Evolutionary conservation across 2,888 invertebrate genomes (phyloP).

Genomic region (Athripsodes cinereus): DNA sequence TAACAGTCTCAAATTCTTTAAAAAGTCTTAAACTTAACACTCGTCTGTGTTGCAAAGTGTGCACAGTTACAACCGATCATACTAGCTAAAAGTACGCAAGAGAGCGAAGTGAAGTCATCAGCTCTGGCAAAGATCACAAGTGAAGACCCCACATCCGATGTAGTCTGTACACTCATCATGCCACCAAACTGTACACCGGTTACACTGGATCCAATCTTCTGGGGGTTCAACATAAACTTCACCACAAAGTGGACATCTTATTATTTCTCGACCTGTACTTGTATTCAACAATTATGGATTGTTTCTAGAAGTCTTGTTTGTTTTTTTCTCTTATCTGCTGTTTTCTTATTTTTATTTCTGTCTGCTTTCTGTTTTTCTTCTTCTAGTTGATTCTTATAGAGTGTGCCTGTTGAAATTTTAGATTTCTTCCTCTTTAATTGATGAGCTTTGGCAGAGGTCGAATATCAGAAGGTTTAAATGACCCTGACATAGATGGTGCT

Average conservation of each 20-base stretch:
- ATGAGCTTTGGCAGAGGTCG: no score
- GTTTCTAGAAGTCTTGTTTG: no score
- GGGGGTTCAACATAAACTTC: not conserved
- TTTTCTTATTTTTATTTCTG: not conserved
- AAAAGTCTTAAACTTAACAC: no score
- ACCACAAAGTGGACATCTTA: not conserved
- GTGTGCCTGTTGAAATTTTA: not conserved
- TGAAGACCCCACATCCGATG: not conserved
- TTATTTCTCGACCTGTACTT: not conserved
- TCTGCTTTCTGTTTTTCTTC: not conserved
- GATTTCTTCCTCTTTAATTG: not conserved
- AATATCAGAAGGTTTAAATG: no score
- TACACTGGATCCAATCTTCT: not conserved
- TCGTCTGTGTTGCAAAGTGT: no score
- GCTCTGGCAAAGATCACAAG: not conserved
- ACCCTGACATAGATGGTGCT: no score
- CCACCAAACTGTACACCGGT: not conserved
- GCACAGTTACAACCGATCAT: not conserved
- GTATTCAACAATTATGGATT: no score
- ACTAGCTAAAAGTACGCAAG: not conserved
- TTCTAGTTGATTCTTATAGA: not conserved
- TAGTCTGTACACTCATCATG: not conserved
- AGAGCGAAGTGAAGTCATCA: not conserved
- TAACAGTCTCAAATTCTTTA: not conserved
- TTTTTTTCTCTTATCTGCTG: not conserved